Conservation (phyloP, 2,888 invertebrate species). For the Sinhomidia bicolor region DNA sequence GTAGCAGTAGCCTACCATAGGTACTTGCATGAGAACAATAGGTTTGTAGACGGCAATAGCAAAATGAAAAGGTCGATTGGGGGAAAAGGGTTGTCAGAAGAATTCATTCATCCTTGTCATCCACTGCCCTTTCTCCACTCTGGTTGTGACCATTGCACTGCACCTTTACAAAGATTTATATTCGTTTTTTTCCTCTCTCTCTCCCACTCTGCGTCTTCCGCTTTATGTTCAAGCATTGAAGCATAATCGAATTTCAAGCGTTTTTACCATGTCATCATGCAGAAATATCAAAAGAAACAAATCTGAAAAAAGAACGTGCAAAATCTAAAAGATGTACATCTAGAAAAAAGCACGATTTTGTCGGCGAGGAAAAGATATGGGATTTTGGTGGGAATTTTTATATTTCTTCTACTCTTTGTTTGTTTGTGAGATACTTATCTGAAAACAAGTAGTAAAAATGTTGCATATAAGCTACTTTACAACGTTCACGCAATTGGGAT, state of each 20-base stretch:
- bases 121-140: constrained; percentile 54
- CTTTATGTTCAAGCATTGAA: not conserved
- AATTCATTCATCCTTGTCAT: constrained; percentile 74
- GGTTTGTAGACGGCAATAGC: not conserved
- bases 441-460: no score
- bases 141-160: constrained; percentile 54
- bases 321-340: constrained; percentile 44
- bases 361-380: not conserved
- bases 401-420: no score
- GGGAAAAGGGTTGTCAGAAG: constrained; percentile 69
- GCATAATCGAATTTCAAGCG: constrained; percentile 64
- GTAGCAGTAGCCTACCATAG: not conserved
- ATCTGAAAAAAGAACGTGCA: constrained; percentile 45
- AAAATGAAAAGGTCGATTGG: constrained; percentile 36
- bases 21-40: not conserved
- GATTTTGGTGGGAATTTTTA: not conserved
- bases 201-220: constrained; percentile 4
- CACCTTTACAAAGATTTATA: constrained; percentile 70
- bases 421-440: no score
- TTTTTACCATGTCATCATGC: constrained; percentile 66
- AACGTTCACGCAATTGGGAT: no score
- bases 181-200: constrained; percentile 59
- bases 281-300: constrained; percentile 56
- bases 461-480: no score
- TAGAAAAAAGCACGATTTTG: not conserved